Base-by-base conservation (phyloP, 1,140 invertebrate genomes). In the Anastatus disparis region DNA sequence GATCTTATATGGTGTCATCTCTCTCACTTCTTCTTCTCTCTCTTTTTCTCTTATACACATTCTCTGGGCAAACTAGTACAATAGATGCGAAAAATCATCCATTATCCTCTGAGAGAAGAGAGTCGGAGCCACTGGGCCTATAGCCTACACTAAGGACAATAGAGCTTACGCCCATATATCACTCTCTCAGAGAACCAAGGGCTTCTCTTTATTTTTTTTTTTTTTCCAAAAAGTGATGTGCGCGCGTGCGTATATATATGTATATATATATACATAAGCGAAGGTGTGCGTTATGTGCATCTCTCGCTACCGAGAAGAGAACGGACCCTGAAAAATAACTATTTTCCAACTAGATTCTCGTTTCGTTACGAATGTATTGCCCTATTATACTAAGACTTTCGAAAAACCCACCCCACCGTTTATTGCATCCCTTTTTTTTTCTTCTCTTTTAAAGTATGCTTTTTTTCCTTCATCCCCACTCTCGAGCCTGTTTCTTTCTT, bases 61-160 rank as follows among this genome's bases (percentile, higher is more conserved):
- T n/a, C n/a, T n/a, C 27, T n/a, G 40, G 15, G 78, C 76, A 80
- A 76, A 50, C 42, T 74, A 15, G 29, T 48, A 85, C 83, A 86
- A 85, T 86, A 72, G 78, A 81, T 76, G 80, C 81, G 80, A 84
- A 85, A 85, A 86, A 84, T 84, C 83, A 85, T 84, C 84, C 75
- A 84, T 86, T 85, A 86, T 85, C 72, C 81, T 71, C 66, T 68
- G 63, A 50, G 40, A 64, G 52, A 55, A 44, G 35, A 44, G 31
- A 52, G 58, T 50, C 52, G n/a, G n/a, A n/a, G n/a, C n/a, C n/a
- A n/a, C n/a, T n/a, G n/a, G n/a, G 22, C 26, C 71, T 66, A 75
- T 75, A 75, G 75, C 71, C 75, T 69, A 42, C 31, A 65, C 27
- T 35, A 44, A 64, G 64, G 71, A 74, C 70, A 86, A 83, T 85